Percentiles rank a stretch among this genome's conserved stretches.
phyloP scores from a whole-genome alignment of 1,140 invertebrate genomes.

The Microplitis demolitor region DNA sequence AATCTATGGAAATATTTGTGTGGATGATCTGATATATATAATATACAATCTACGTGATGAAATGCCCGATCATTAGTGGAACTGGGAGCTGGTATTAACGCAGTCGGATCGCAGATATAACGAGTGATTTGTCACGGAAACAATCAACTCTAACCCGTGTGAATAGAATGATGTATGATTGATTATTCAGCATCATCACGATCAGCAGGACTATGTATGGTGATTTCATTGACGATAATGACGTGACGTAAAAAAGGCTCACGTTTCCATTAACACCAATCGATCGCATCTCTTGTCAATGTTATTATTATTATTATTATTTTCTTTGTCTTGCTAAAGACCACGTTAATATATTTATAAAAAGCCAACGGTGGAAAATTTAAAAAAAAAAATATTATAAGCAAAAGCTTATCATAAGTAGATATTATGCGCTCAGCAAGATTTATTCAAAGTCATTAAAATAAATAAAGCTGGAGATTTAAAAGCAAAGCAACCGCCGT shows the following conservation, averaged over 20 bases:
- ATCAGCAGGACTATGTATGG: slow-evolving; percentile 11
- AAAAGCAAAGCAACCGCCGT: too few relatives aligned
- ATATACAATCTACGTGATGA: too few relatives aligned
- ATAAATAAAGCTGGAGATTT: too few relatives aligned
- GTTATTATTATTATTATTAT: not conserved
- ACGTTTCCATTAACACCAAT: not conserved
- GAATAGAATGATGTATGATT: slow-evolving; percentile 19
- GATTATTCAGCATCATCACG: slow-evolving; percentile 13
- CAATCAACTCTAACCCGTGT: slow-evolving; percentile 7
- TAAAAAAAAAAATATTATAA: too few relatives aligned
- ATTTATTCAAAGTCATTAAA: too few relatives aligned
- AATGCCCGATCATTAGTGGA: too few relatives aligned
- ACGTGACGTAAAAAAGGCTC: not conserved
- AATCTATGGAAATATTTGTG: not conserved
- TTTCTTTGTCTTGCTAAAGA: not conserved
- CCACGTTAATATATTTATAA: too few relatives aligned
- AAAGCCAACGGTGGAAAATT: too few relatives aligned
- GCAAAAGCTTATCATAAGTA: too few relatives aligned
- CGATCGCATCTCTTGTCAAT: too few relatives aligned
- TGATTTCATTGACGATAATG: slow-evolving; percentile 24
- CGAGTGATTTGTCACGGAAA: slow-evolving; percentile 22
- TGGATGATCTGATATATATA: not conserved
- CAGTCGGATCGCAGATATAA: slow-evolving; percentile 15
- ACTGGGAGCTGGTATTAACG: too few relatives aligned
- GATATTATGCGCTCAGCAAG: too few relatives aligned